Conservation (phyloP, 1,140 invertebrate species). For the Watersipora subatra region DNA sequence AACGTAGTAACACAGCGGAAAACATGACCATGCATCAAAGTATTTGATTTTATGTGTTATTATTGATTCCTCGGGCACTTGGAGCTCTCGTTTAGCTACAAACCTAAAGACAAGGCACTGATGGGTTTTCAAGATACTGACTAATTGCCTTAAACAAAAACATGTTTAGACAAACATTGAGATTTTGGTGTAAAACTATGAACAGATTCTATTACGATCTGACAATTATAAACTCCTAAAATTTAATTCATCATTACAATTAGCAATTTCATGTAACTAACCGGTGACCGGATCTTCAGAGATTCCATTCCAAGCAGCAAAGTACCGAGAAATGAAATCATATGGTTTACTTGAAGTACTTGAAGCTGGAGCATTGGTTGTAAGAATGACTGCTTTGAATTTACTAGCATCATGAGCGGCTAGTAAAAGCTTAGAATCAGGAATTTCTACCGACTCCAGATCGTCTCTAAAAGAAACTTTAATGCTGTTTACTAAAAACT, state of each 20-base stretch:
- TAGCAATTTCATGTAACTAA: constrained; percentile 8
- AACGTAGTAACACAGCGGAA: no score
- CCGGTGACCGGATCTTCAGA: constrained; percentile 50
- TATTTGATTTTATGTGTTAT: no score
- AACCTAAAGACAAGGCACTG: no score
- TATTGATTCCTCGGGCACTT: no score
- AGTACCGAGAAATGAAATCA: constrained; percentile 48
- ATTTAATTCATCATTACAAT: background rate
- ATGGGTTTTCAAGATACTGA: no score
- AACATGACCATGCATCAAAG: no score
- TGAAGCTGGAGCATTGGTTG: constrained; percentile 22
- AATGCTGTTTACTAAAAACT: no score
- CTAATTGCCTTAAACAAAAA: constrained; percentile 14
- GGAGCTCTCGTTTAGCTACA: no score
- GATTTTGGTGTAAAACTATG: background rate
- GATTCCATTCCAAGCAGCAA: constrained; percentile 49
- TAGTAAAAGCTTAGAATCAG: constrained; percentile 11
- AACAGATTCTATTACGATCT: background rate
- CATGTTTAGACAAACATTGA: background rate
- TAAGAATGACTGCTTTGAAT: constrained; percentile 34
- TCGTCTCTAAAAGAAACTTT: constrained; percentile 15
- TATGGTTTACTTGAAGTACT: constrained; percentile 25
- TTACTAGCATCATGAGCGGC: constrained; percentile 16
- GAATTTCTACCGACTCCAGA: constrained; percentile 16
- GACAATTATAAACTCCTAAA: background rate